Evolutionary conservation across 2,797 vertebrate genomes (phyloP), one percentile per base, ranked within the genome.

Genomic region (Eremophila alpestris): DNA sequence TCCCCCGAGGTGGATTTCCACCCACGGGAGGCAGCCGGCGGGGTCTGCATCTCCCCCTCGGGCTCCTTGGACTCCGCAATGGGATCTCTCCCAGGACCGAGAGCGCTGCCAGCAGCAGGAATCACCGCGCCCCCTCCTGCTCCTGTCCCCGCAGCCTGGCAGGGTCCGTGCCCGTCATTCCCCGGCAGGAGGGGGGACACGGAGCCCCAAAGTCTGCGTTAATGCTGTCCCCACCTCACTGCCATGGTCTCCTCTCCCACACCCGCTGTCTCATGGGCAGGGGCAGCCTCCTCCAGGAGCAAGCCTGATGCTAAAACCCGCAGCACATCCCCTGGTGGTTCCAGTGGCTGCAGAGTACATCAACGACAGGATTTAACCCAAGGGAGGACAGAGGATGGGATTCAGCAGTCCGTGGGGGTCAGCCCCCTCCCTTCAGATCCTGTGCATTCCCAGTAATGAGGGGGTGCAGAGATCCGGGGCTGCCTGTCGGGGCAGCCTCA

Each of bases 321-420:
- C 32, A 40, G 54, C 21, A 6, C 41, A n/a, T 14, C 34, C 78
- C 46, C 43, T 10, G 51, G 27, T 24, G 20, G 27, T 63, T 51
- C 51, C 77, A 21, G 32, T 1, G 45, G 48, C 64, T 56, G 48
- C 64, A 55, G 63, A 84, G 38, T 13, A 8, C 43, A 43, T 19
- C 59, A 43, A 30, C 26, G 24, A 1, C 15, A 16, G 27, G 1
- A 16, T 62, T 76, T 36, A 84, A 64, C 20, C 34, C 49, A 22
- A 11, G 12, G 48, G 13, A 75, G 77, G 69, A 20, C 3, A 79
- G 38, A 36, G 29, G 43, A 7, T 36, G 49, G 29, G 14, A 69
- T 21, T 34, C 46, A 13, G 48, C 29, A 4, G 14, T 3, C 46
- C 0, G 0, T 45, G 75, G 29, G 7, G 2, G 3, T 23, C 16